These are phyloP conservation scores for Melanchra persicariae DNA, from an alignment of 2,888 invertebrate genomes.

Conservation along the genomic window DNA sequence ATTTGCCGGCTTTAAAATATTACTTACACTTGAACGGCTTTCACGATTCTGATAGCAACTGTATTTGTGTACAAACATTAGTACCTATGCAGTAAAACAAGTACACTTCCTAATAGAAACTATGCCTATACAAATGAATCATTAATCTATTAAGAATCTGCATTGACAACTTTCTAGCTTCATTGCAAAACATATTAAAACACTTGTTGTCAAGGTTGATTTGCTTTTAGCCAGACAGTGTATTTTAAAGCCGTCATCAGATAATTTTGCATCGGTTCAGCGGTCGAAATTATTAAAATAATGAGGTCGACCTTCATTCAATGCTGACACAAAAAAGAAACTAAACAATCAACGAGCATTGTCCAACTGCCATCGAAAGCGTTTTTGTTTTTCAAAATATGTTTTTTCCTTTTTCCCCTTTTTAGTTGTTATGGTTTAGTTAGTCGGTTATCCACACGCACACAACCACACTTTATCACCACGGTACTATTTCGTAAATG, in stretches of 20 bases:
- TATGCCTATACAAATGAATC: background rate
- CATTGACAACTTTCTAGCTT: slow-evolving; percentile 44
- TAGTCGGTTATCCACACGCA: slow-evolving; percentile 84
- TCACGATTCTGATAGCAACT: slow-evolving; percentile 36
- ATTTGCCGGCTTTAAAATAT: slow-evolving; percentile 54
- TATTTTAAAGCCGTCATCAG: slow-evolving; percentile 62
- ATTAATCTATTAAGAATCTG: slow-evolving; percentile 1
- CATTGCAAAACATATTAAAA: slow-evolving; percentile 45
- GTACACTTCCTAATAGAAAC: slow-evolving; percentile 10
- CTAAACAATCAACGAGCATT: slow-evolving; percentile 52
- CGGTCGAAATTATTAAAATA: slow-evolving; percentile 79
- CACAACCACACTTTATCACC: slow-evolving; percentile 88
- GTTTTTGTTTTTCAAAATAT: slow-evolving; percentile 57
- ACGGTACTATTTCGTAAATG: slow-evolving; percentile 71
- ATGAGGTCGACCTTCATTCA: slow-evolving; percentile 81
- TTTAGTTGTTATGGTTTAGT: slow-evolving; percentile 81
- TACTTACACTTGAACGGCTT: slow-evolving; percentile 47
- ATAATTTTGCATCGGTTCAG: slow-evolving; percentile 70
- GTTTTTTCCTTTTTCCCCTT: slow-evolving; percentile 57
- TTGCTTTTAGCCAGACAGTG: slow-evolving; percentile 52
- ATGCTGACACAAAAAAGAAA: slow-evolving; percentile 70
- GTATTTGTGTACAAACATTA: slow-evolving; percentile 38
- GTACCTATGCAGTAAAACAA: background rate
- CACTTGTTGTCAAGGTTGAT: slow-evolving; percentile 57
- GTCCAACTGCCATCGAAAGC: slow-evolving; percentile 79